Base-by-base conservation (phyloP, 2,797 vertebrate species). In the Prunella strophiata region DNA sequence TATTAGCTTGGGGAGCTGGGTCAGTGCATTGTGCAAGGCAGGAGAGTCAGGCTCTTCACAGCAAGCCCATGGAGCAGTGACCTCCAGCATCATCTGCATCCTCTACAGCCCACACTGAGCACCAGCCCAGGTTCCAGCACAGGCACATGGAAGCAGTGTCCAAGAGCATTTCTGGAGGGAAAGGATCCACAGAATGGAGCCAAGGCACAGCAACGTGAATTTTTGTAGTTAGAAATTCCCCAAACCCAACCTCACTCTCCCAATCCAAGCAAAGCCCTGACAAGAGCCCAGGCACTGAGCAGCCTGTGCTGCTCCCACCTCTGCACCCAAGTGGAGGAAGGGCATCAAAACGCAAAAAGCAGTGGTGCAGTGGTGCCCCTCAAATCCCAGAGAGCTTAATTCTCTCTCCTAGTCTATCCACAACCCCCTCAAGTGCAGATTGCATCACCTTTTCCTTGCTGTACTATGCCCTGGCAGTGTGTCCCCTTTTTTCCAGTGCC, bases 71-170 rank as follows among this genome's bases (percentile, higher is more conserved):
- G 32, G 34, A 72, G 9, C 32, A 20, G n/a, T 0, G 0, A 51
- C 21, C 13, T 29, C n/a, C 67, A 67, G 27, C 14, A 66, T 29
- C 52, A 29, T 1, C 13, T 51, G 1, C 7, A 4, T 25, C 27
- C 38, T 2, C 20, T 5, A 15, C 17, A 47, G 27, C 70, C 29
- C n/a, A 4, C 9, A 23, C 1, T 0, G 1, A 68, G 27, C 6
- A 0, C 4, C 3, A 3, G 2, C n/a, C 38, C 29, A 15, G 0
- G 21, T 42, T 26, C 57, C 58, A 42, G n/a, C 4, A 1, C 15
- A 13, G 43, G 10, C 30, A 65, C 14, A 10, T 16, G 0, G 1
- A 52, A 43, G 38, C 5, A 5, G 11, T 10, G 21, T 8, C 43
- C 73, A 40, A 18, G 19, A 20, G 4, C 2, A 19, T 6, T 16